These are phyloP conservation scores for Abramis brama DNA, from an alignment of 2,113 vertebrate species.

Conservation along the genomic window DNA sequence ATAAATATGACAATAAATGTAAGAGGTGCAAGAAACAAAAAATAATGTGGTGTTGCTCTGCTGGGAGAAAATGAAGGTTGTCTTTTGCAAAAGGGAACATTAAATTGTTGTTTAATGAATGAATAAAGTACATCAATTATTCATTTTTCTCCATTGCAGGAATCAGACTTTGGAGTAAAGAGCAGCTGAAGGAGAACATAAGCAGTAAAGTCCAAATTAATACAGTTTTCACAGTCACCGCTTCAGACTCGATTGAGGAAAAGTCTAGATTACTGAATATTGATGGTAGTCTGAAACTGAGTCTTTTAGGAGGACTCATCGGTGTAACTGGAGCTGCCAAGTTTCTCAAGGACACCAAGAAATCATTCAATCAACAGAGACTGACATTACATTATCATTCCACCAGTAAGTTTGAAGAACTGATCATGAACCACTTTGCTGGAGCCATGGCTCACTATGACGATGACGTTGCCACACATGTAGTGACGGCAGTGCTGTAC, in stretches of 20 bases:
- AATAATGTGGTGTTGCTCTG: no score
- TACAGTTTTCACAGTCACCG: slow-evolving; percentile 7
- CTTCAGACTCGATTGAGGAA: slow-evolving; percentile 39
- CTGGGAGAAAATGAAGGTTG: no score
- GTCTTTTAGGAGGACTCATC: slow-evolving; percentile 35
- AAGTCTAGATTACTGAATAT: slow-evolving; percentile 20
- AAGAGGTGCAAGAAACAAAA: no score
- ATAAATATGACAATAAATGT: no score
- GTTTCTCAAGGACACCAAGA: slow-evolving; percentile 47
- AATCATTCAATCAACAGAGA: slow-evolving; percentile 26
- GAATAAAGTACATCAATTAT: no score
- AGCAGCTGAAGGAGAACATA: slow-evolving; percentile 21
- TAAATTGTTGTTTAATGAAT: no score
- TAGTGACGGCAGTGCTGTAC: slow-evolving; percentile 51
- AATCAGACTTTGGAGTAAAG: slow-evolving; percentile 30
- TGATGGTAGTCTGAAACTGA: slow-evolving; percentile 23
- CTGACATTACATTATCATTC: slow-evolving; percentile 35
- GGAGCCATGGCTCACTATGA: neutral
- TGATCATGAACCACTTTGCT: slow-evolving; percentile 37
- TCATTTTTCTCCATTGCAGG: slow-evolving; percentile 15
- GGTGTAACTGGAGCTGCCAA: slow-evolving; percentile 18
- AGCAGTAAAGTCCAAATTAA: neutral
- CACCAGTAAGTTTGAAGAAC: slow-evolving; percentile 7
- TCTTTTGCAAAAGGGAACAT: no score
- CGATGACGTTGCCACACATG: slow-evolving; percentile 41